These are phyloP conservation scores for Thalassarche chlororhynchos DNA, from an alignment of 2,113 vertebrate genomes.

Conservation along the genomic window DNA sequence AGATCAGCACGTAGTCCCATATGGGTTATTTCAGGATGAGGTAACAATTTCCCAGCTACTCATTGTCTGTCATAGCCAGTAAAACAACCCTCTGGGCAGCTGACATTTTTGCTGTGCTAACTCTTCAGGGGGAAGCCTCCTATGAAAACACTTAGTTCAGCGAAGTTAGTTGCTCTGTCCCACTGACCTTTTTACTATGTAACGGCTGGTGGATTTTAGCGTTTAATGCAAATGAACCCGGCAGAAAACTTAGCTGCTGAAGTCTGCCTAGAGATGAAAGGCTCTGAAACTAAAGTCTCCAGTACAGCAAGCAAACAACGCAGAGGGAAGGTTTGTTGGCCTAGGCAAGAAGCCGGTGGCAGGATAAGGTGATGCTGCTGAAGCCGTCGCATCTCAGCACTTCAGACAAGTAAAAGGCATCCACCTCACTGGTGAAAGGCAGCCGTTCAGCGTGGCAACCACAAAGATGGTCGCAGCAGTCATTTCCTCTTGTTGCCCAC, in stretches of 20 bases:
- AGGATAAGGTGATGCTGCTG: neutral
- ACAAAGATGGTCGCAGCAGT: neutral
- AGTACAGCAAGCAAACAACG: neutral
- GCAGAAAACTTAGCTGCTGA: neutral
- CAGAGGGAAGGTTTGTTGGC: neutral
- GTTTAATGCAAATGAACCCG: neutral
- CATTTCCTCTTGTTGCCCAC: neutral
- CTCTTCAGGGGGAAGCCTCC: neutral
- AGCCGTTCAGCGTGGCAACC: neutral
- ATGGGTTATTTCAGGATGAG: neutral
- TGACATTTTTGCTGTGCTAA: neutral
- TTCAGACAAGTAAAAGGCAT: neutral
- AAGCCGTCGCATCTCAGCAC: neutral
- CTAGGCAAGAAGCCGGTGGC: neutral
- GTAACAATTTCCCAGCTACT: neutral
- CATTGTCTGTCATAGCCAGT: neutral
- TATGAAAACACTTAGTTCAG: neutral
- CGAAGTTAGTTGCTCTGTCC: neutral
- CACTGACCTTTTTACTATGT: neutral
- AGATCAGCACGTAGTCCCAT: neutral
- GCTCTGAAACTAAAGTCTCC: neutral
- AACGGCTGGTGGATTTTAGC: neutral
- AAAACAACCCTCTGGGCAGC: neutral
- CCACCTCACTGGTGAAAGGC: neutral
- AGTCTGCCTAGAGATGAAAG: neutral